Evolutionary conservation across 2,888 invertebrate species (phyloP).

Genomic region (Heliconius erato): DNA sequence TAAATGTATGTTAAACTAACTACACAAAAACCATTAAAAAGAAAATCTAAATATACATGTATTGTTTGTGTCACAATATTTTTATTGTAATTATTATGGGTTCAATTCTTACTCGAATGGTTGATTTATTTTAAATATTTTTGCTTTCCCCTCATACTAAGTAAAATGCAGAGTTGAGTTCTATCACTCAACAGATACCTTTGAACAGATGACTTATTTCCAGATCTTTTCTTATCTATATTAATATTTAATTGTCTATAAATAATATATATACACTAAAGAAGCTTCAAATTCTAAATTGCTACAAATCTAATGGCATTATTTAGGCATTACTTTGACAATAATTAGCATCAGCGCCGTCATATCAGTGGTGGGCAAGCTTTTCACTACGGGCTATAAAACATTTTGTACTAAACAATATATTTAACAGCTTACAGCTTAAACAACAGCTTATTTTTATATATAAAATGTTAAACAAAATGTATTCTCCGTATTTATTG

Average conservation of each 20-base stretch:
- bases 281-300: not conserved
- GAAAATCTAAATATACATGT: too few relatives aligned
- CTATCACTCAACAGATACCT: too few relatives aligned
- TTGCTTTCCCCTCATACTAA: too few relatives aligned
- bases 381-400: constrained; percentile 1
- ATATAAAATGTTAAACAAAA: not conserved
- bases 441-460: constrained; percentile 8
- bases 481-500: not conserved
- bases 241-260: too few relatives aligned
- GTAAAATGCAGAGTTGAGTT: too few relatives aligned
- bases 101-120: not conserved
- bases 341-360: not conserved
- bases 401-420: constrained; percentile 17
- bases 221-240: too few relatives aligned
- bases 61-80: too few relatives aligned
- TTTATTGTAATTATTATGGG: not conserved
- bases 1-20: not conserved
- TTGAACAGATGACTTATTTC: too few relatives aligned
- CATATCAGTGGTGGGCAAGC: not conserved
- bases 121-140: too few relatives aligned
- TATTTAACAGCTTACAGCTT: constrained; percentile 13
- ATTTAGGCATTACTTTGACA: not conserved
- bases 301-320: not conserved
- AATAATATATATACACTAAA: not conserved
- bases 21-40: not conserved